Percentiles rank a stretch among this genome's conserved stretches.
phyloP scores from a whole-genome alignment of 2,797 vertebrate species.

The Parauchenoglanis punctatus region DNA sequence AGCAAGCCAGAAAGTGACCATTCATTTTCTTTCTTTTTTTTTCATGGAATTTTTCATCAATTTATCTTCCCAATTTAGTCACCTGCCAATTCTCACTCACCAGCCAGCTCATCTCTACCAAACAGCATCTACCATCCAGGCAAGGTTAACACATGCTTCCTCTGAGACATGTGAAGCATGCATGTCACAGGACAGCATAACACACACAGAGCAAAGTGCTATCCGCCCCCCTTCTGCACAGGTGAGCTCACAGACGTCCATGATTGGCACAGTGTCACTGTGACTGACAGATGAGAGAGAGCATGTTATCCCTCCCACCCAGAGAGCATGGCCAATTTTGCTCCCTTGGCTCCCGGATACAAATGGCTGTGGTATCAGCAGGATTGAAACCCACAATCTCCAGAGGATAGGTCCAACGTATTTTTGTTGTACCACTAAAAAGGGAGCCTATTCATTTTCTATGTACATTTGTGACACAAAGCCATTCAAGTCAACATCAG shows the following conservation, averaged over 20 bases:
- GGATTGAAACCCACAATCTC: not conserved
- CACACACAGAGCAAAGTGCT: not conserved
- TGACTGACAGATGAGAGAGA: not conserved
- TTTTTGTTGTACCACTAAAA: not conserved
- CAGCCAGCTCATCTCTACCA: not conserved
- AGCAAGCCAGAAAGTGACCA: not conserved
- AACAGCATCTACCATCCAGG: not conserved
- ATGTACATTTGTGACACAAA: not conserved
- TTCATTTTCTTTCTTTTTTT: not conserved
- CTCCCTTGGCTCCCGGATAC: not conserved
- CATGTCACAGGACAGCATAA: not conserved
- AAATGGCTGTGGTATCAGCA: not conserved
- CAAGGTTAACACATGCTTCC: not conserved
- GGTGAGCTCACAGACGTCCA: not conserved
- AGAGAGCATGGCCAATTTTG: not conserved
- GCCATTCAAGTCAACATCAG: not conserved
- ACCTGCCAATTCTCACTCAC: not conserved
- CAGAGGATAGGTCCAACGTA: not conserved
- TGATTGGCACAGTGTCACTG: not conserved
- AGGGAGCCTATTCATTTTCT: not conserved
- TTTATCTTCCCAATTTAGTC: not conserved
- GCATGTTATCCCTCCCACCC: not conserved
- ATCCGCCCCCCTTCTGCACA: not conserved
- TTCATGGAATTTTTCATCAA: too few relatives aligned
- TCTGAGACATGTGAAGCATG: not conserved